Conservation (phyloP, 1,140 invertebrate genomes). For the Bombus sylvicola region DNA sequence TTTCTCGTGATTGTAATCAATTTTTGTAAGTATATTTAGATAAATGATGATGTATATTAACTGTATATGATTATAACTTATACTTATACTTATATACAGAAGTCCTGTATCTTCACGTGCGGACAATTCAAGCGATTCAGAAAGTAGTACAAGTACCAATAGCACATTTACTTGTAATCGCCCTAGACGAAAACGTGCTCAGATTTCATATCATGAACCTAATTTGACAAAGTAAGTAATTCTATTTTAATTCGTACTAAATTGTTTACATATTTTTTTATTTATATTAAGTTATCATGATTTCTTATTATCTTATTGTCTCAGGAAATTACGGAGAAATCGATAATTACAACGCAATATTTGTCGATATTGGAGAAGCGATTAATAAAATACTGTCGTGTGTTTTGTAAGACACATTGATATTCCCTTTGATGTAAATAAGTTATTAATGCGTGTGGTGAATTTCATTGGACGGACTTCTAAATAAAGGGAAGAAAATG, state of each 20-base stretch:
- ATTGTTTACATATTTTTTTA: neutral
- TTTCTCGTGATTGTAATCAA: conserved; percentile 5
- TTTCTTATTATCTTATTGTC: conserved; percentile 21
- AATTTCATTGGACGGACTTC: neutral
- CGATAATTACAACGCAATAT: neutral
- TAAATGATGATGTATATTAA: no score
- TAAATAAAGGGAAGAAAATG: neutral
- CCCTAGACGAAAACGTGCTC: conserved; percentile 71
- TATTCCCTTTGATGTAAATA: conserved; percentile 26
- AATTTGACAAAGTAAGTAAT: conserved; percentile 66
- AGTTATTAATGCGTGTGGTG: neutral
- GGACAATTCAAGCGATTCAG: conserved; percentile 64
- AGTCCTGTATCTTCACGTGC: neutral
- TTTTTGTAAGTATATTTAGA: conserved; percentile 45
- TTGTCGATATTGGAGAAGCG: neutral
- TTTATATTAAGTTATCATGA: conserved; percentile 1
- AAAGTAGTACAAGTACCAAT: conserved; percentile 60
- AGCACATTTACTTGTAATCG: conserved; percentile 44
- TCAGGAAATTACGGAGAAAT: conserved; percentile 54
- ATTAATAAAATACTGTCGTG: neutral
- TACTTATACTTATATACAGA: conserved; percentile 16
- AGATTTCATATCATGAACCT: conserved; percentile 69
- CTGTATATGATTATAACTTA: neutral
- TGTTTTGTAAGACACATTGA: neutral
- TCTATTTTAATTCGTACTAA: neutral